Percentiles rank a stretch among this genome's conserved stretches.
phyloP scores from a whole-genome alignment of 2,888 invertebrate genomes.

The Drosophila macrospina region DNA sequence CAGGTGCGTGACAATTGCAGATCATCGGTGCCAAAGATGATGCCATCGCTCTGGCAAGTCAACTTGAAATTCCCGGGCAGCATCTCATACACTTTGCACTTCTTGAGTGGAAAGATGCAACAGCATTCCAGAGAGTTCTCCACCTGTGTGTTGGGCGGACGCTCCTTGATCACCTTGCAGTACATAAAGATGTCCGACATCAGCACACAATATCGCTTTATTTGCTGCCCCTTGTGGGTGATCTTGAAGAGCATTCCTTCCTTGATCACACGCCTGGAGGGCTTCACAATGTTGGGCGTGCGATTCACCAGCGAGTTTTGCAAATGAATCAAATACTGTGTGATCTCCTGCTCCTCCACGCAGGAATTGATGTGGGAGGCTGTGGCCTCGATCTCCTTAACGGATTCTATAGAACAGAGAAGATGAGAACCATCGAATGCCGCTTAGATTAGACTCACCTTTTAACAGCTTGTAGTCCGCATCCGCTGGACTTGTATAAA shows the following conservation, averaged over 20 bases:
- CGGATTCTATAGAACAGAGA: conserved; percentile 86
- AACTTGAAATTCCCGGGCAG: conserved; percentile 87
- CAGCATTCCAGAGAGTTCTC: conserved; percentile 88
- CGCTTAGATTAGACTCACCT: conserved; percentile 80
- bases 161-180: conserved; percentile 88
- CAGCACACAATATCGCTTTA: conserved; percentile 89
- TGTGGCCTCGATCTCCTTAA: conserved; percentile 89
- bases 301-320: conserved; percentile 88
- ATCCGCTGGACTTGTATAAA: conserved; percentile 87
- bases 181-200: conserved; percentile 91
- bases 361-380: conserved; percentile 91
- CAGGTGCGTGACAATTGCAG: conserved; percentile 87
- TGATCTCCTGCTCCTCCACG: conserved; percentile 90
- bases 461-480: conserved; percentile 87
- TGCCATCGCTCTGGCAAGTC: conserved; percentile 87
- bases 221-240: conserved; percentile 85
- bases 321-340: conserved; percentile 89
- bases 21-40: conserved; percentile 87
- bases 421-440: neutral
- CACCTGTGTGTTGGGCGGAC: conserved; percentile 86
- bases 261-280: conserved; percentile 88
- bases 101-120: conserved; percentile 89
- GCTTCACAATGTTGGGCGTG: conserved; percentile 89
- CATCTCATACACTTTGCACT: conserved; percentile 88
- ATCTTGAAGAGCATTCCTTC: conserved; percentile 89